Evolutionary conservation across 2,113 vertebrate genomes (phyloP), one percentile per base, ranked within the genome.

Genomic region (Romanogobio albipinnatus): DNA sequence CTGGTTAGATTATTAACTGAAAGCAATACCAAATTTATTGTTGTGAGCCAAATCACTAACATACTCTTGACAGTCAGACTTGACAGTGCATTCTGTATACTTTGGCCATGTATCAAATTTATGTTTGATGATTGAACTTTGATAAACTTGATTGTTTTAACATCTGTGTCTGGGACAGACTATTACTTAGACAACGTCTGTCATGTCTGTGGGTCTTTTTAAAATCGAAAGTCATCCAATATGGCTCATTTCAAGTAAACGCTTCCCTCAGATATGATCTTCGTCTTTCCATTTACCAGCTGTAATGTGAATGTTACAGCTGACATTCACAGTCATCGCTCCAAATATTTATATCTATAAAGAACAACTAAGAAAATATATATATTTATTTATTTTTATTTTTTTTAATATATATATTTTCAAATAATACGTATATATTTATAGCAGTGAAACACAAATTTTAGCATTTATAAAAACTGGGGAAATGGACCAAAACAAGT

Each of bases 241-340:
- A 24, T 84, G 77, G 10, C 71, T 82, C 43, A 49, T 74, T 66
- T 82, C 10, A 33, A 33, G 17, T 22, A 76, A 33, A 83, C 58
- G 64, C 86, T 56, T 17, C 3, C 19, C 49, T 83, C 39, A 49
- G 77, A 85, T 78, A 61, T 87, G 61, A 36, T 88, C 62, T 13
- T 49, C 53, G 51, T 13, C 56, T 59, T 15, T 61, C 51, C 62
- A 58, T 45, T 73, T 66, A 47, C 36, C 78, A n/a, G n/a, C n/a
- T n/a, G n/a, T n/a, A n/a, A n/a, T n/a, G n/a, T n/a, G n/a, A n/a
- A n/a, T n/a, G n/a, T n/a, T n/a, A n/a, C 86, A 90, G 88, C 86
- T 83, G 83, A 82, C 82, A 79, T 83, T 81, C 76, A 68, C 64
- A 79, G 53, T 33, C 77, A 56, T 53, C 19, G 43, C 68, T 83